Base-by-base conservation (phyloP, 2,888 invertebrate genomes). In the Drosophila demipolita region DNA sequence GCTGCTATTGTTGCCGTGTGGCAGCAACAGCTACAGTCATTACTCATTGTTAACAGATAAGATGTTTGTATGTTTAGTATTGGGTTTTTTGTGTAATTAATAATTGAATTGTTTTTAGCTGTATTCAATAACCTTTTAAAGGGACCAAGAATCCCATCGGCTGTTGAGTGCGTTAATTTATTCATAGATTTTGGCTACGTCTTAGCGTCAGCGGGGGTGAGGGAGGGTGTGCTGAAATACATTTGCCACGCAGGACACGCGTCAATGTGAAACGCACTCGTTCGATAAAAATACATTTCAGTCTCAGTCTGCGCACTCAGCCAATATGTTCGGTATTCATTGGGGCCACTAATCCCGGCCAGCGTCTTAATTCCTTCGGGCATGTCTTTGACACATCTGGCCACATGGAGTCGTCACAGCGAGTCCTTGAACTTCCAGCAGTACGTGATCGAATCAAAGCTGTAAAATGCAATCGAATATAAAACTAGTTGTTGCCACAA, bases 81-180 rank as follows among this genome's bases (percentile, higher is more conserved):
- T 54, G 17, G 23, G 12, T 29, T 35, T 66, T 60, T 20, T 29
- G 29, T 29, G n/a, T 60, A 82, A 76, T 87, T 82, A 74, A 67
- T 78, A 82, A 84, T 85, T 84, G 73, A 87, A 84, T 87, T 79
- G 45, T 60, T 36, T 36, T 40, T 54, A 75, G 48, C 54, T 33
- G 36, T 57, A 79, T 68, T 53, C 60, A 53, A 70, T 73, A 49
- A 20, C 32, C 65, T 57, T 58, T 73, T 72, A 73, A 83, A 83
- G 42, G 50, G 48, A 4, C 49, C 59, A 74, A 72, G 69, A 77
- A 85, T 68, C 83, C 73, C 85, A 87, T 83, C 88, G 78, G 77
- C 75, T 79, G 82, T 78, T 73, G 81, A 80, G 66, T 67, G 78
- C 42, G 74, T 76, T 88, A 86, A 86, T 88, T 83, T 86, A 86